Base-by-base conservation (phyloP, 2,888 invertebrate species). In the Yponomeuta plumbellus region DNA sequence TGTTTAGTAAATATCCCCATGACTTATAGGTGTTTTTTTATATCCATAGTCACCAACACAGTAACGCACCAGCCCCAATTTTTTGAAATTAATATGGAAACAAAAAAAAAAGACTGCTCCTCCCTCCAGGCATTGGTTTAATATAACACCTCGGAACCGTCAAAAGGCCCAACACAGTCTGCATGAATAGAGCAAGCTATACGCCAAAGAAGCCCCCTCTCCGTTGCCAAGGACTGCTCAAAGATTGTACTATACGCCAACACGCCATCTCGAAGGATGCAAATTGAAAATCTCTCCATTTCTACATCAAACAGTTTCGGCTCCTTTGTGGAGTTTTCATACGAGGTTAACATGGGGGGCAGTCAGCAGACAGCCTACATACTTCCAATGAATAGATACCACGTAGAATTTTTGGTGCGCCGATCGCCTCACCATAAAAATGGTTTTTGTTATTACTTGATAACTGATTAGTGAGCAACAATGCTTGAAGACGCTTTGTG, bases 221-320 rank as follows among this genome's bases (percentile, higher is more conserved):
- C 44, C 44, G 44, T 44, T 44, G 44, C 44, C 44, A 17, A 44
- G 44, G 17, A 17, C 11, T 17, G 3, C 44, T 44, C 17, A 17
- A 44, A 11, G 44, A 34, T 34, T 34, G 44, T 44, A 44, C 17
- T 17, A 44, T 21, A 59, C 59, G 22, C 13, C 13, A 59, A 59
- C 59, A 59, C 59, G 13, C 22, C 23, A 59, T 21, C 10, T 59
- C 22, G 59, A 13, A 13, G 21, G 84, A 86, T 83, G 84, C 76
- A 88, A 87, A 88, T 88, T 88, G 87, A 85, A 88, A 86, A 85
- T 84, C 83, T 83, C 83, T 84, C 79, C 79, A 81, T 85, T 80
- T 75, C 78, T 79, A 88, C 80, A 86, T 88, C 88, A 88, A 88
- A 88, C 81, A 82, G 73, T 63, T 44, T 21, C 59, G 71, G 72